Conservation (phyloP, 1,140 invertebrate genomes). For the Drosophila pseudoananassae region DNA sequence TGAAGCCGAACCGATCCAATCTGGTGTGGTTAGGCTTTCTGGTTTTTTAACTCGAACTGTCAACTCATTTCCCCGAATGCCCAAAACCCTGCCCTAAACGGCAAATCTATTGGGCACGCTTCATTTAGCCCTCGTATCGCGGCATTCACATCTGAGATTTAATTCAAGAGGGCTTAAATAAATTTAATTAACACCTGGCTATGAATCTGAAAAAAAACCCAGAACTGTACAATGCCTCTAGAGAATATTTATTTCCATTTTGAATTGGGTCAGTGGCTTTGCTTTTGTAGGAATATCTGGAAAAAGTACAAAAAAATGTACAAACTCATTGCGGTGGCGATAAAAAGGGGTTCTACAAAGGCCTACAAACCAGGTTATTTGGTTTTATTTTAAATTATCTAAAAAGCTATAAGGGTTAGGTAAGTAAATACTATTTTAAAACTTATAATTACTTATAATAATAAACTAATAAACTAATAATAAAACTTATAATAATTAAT, state of each 20-base stretch:
- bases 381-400: not conserved
- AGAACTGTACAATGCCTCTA: slow-evolving; percentile 2
- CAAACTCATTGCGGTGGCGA: slow-evolving; percentile 34
- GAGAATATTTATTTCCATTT: slow-evolving; percentile 37
- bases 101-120: slow-evolving; percentile 68
- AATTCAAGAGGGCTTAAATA: slow-evolving; percentile 44
- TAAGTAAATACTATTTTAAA: too few relatives aligned
- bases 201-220: slow-evolving; percentile 21
- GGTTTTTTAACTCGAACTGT: slow-evolving; percentile 44
- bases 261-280: slow-evolving; percentile 69
- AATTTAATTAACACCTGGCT: slow-evolving; percentile 77
- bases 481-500: too few relatives aligned
- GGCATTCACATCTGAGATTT: slow-evolving; percentile 47
- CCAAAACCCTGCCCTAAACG: slow-evolving; percentile 37
- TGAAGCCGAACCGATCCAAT: slow-evolving; percentile 14
- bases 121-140: slow-evolving; percentile 51
- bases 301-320: slow-evolving; percentile 10
- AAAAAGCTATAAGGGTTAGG: not conserved
- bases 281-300: not conserved
- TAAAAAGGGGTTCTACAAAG: slow-evolving; percentile 28
- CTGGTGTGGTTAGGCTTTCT: slow-evolving; percentile 20
- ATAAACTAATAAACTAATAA: too few relatives aligned
- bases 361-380: not conserved
- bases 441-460: too few relatives aligned
- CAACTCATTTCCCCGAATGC: slow-evolving; percentile 51